Conservation (phyloP, 92 coral and sea anemone genomes). For the Bergia sp. region DNA sequence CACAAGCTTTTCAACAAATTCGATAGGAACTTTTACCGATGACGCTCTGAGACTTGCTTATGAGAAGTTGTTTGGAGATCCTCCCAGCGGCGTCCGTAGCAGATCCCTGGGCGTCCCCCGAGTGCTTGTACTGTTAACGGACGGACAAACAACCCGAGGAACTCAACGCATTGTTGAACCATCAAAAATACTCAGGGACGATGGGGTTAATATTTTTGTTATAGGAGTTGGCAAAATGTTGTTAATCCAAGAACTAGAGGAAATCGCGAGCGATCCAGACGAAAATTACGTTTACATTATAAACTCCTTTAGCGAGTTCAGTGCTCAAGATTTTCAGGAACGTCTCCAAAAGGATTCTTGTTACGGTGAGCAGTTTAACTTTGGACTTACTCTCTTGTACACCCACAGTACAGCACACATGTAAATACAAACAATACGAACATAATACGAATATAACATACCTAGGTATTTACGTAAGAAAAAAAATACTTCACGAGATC, state of each 20-base stretch:
- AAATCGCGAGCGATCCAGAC: conserved; percentile 72
- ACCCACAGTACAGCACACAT: not conserved
- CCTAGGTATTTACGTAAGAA: not conserved
- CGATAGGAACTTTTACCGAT: conserved; percentile 57
- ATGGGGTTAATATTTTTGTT: conserved; percentile 66
- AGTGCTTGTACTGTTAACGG: conserved; percentile 70
- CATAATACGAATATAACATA: not conserved
- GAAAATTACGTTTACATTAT: conserved; percentile 50
- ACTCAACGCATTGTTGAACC: conserved; percentile 44
- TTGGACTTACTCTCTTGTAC: not conserved
- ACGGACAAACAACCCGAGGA: conserved; percentile 58
- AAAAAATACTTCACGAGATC: not conserved
- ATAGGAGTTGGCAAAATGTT: conserved; percentile 59
- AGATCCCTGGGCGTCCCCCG: conserved; percentile 58
- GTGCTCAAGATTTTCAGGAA: conserved; percentile 26
- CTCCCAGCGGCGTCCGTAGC: conserved; percentile 58
- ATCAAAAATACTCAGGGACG: conserved; percentile 52
- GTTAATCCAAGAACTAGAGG: conserved; percentile 43
- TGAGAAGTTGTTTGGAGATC: conserved; percentile 41
- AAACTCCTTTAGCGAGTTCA: conserved; percentile 20
- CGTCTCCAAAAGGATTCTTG: conserved; percentile 63
- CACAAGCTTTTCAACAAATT: conserved; percentile 1
- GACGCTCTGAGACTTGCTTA: conserved; percentile 55
- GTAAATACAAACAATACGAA: too few relatives aligned
- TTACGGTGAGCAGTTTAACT: conserved; percentile 55